Percentiles rank a stretch among this genome's conserved stretches.
These are phyloP conservation scores for Esox masquinongy DNA, from an alignment of 2,797 vertebrate species.

Conservation along the genomic window DNA sequence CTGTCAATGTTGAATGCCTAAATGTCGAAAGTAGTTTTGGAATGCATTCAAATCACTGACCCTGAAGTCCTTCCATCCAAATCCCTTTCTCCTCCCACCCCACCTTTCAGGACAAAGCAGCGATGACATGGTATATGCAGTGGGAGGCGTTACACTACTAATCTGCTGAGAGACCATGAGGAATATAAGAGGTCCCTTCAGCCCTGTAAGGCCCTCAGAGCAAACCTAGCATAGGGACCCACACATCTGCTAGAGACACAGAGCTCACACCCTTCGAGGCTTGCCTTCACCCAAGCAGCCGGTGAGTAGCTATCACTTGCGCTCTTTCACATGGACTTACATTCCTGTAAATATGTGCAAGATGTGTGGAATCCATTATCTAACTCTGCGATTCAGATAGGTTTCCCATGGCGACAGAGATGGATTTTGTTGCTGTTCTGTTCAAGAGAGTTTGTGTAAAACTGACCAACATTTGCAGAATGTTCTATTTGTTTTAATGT, in stretches of 20 bases:
- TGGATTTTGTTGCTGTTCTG: background rate
- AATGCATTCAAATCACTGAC: background rate
- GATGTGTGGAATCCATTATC: background rate
- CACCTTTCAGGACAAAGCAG: background rate
- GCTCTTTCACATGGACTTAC: background rate
- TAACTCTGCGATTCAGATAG: background rate
- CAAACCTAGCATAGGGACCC: conserved; percentile 58
- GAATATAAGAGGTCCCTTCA: conserved; percentile 72
- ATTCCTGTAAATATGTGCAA: background rate
- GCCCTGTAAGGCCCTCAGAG: conserved; percentile 53
- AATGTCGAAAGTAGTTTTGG: background rate
- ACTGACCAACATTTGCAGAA: background rate
- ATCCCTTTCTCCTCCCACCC: background rate
- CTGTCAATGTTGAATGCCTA: background rate
- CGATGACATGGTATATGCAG: conserved; percentile 58
- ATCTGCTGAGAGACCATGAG: conserved; percentile 69
- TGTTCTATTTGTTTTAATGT: background rate
- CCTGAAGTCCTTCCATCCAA: background rate
- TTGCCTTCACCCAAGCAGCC: conserved; percentile 52
- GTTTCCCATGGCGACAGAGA: background rate
- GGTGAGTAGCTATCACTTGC: conserved; percentile 62
- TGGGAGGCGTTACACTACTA: conserved; percentile 58
- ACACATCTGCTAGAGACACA: conserved; percentile 54
- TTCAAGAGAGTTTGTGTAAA: background rate
- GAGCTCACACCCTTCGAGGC: conserved; percentile 39